Conservation (phyloP, 2,113 vertebrate species). For the Hemichromis elongatus region DNA sequence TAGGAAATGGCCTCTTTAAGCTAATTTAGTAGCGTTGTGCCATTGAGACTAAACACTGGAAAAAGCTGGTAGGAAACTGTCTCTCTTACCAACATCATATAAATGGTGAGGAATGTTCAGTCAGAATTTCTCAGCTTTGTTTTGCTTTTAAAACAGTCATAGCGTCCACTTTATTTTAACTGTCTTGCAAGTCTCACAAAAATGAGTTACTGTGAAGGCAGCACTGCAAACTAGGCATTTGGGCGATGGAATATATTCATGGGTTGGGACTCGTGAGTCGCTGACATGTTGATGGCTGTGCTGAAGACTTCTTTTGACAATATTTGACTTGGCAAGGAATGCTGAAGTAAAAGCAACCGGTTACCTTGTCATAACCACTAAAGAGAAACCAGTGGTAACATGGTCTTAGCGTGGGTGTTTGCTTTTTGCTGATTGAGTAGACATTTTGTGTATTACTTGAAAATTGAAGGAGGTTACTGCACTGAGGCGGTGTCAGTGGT, state of each 20-base stretch:
- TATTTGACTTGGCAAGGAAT: neutral
- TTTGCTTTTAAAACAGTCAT: constrained; percentile 35
- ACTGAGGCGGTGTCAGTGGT: neutral
- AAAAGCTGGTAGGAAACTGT: constrained; percentile 28
- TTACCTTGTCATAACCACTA: neutral
- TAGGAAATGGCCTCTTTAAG: constrained; percentile 13
- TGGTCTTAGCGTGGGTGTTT: neutral
- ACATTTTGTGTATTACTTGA: neutral
- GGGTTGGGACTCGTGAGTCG: neutral
- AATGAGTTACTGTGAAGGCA: neutral
- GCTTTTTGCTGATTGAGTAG: neutral
- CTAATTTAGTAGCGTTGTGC: constrained; percentile 10
- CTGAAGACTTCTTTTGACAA: neutral
- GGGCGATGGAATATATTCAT: constrained; percentile 16
- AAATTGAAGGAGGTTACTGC: neutral
- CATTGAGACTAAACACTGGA: constrained; percentile 29
- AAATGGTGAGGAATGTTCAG: neutral
- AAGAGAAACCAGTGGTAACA: neutral
- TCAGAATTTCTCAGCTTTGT: constrained; percentile 10
- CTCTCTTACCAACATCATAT: neutral
- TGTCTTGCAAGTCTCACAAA: neutral
- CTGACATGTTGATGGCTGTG: neutral
- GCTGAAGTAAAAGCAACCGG: neutral
- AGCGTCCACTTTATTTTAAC: neutral
- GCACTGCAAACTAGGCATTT: neutral